phyloP scores from a whole-genome alignment of 2,113 vertebrate genomes.

The Tauraco erythrolophus region DNA sequence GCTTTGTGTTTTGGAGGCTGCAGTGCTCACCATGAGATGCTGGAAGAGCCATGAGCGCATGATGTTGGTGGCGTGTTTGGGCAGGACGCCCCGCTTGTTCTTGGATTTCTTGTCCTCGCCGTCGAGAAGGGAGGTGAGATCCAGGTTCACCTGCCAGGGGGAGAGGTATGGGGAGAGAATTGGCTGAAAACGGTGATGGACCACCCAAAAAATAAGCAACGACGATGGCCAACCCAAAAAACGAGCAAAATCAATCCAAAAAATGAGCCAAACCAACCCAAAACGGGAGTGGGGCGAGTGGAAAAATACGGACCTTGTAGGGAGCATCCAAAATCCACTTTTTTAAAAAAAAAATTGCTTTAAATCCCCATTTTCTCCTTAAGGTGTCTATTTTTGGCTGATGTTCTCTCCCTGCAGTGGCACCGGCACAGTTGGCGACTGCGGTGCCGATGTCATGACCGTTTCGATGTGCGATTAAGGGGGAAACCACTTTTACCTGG shows the following conservation, averaged over 20 bases:
- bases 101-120: conserved; percentile 98
- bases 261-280: background rate
- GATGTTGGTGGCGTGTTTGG: conserved; percentile 98
- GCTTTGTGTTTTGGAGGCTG: rapidly evolving
- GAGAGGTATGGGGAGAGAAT: conserved; percentile 24
- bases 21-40: conserved; percentile 93
- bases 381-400: background rate
- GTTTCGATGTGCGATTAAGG: rapidly evolving
- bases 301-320: rapidly evolving
- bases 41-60: conserved; percentile 99
- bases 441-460: rapidly evolving
- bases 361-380: background rate
- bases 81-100: conserved; percentile 96
- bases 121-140: conserved; percentile 94
- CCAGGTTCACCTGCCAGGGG: conserved; percentile 90
- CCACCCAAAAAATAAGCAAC: background rate
- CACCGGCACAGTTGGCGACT: background rate
- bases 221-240: background rate
- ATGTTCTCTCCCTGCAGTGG: background rate
- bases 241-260: background rate
- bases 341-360: background rate
- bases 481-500: background rate
- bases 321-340: background rate
- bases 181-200: rapidly evolving
- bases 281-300: background rate